phyloP scores from a whole-genome alignment of 2,113 vertebrate genomes.

The Saccopteryx leptura region DNA sequence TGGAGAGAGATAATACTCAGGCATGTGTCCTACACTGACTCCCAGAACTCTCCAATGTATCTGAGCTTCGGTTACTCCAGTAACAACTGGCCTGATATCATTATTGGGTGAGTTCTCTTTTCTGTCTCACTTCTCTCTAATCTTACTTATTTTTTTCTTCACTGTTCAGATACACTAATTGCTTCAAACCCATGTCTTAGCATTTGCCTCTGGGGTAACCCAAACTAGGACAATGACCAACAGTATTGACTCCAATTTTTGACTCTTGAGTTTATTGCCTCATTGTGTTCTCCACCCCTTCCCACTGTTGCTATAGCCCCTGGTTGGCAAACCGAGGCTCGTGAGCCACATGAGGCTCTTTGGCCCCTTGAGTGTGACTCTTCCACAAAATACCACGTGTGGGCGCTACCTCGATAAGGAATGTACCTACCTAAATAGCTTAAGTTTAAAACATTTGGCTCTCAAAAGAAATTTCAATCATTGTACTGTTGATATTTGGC shows the following conservation, averaged over 20 bases:
- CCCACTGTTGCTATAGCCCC: not conserved
- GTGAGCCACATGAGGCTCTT: no score
- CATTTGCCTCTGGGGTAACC: not conserved
- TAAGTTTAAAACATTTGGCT: no score
- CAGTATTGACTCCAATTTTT: not conserved
- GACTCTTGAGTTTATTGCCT: slow-evolving; percentile 4
- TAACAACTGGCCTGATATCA: not conserved
- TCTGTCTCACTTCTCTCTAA: not conserved
- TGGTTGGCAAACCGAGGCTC: no score
- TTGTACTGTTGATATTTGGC: no score
- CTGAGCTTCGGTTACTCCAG: not conserved
- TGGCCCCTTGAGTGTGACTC: no score
- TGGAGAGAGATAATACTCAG: not conserved
- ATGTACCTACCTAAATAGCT: no score
- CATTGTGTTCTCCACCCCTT: not conserved
- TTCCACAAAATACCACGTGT: no score
- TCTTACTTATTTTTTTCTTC: not conserved
- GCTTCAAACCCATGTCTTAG: not conserved
- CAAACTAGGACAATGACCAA: not conserved
- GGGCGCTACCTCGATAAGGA: no score
- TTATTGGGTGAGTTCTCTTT: not conserved
- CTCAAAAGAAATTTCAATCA: no score
- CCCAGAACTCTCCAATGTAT: not conserved
- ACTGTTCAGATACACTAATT: not conserved
- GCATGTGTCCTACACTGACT: not conserved